Evolutionary conservation across 53 echinoderm and acorn worm genomes (phyloP).

Genomic region (Glandiceps talaboti): DNA sequence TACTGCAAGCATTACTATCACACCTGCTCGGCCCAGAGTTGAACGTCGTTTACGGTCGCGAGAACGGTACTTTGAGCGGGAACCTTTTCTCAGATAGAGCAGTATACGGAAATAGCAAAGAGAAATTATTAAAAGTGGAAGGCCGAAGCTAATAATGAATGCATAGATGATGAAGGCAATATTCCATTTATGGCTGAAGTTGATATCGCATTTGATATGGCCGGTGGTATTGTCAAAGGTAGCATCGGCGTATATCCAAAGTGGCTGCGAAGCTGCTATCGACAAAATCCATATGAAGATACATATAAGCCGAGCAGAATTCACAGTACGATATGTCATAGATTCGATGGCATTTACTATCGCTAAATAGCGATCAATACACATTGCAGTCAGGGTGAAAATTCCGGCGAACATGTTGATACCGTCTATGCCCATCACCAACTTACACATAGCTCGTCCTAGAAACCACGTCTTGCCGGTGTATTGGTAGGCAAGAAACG

Average conservation of each 20-base stretch:
- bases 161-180: slow-evolving; percentile 22
- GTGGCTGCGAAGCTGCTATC: background rate
- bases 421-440: slow-evolving; percentile 31
- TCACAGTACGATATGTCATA: slow-evolving; percentile 50
- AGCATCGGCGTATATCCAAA: background rate
- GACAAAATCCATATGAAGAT: slow-evolving; percentile 32
- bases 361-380: slow-evolving; percentile 61
- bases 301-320: slow-evolving; percentile 42
- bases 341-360: slow-evolving; percentile 72
- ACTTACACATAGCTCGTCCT: slow-evolving; percentile 23
- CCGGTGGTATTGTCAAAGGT: background rate
- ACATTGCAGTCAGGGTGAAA: slow-evolving; percentile 53
- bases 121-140: slow-evolving; percentile 64
- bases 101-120: slow-evolving; percentile 90
- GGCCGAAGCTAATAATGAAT: slow-evolving; percentile 64
- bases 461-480: slow-evolving; percentile 3
- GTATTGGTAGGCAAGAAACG: slow-evolving; percentile 15
- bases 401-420: slow-evolving; percentile 12
- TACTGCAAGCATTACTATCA: slow-evolving; percentile 91
- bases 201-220: background rate
- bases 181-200: background rate
- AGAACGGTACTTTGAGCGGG: slow-evolving; percentile 62
- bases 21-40: slow-evolving; percentile 76
- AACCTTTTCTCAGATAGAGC: slow-evolving; percentile 69
- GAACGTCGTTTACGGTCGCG: slow-evolving; percentile 74